A percentile compares a stretch with the other conserved stretches of the same genome.
These are phyloP conservation scores for Plestiodon gilberti DNA, from an alignment of 2,113 vertebrate genomes.

Conservation along the genomic window DNA sequence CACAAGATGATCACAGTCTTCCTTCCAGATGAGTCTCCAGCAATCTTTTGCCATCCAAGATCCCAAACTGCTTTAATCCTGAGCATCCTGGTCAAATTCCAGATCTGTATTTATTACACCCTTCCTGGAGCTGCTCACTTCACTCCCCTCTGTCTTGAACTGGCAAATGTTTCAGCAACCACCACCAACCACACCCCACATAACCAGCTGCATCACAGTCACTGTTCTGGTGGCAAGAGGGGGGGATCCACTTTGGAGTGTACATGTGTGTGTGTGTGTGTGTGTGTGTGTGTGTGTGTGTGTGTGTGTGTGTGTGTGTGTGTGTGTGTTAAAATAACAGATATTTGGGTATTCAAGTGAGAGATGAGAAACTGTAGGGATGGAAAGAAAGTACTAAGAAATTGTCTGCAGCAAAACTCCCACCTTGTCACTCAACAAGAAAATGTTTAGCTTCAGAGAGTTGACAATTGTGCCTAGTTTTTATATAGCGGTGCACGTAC, in stretches of 20 bases:
- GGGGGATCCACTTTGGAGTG: not conserved
- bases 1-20: not conserved
- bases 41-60: conserved; percentile 1
- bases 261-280: too few species aligned
- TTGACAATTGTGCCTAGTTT: not conserved
- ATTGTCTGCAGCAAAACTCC: not conserved
- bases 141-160: not conserved
- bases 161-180: not conserved
- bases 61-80: not conserved
- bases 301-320: not conserved
- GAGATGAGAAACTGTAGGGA: not conserved
- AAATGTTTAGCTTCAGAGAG: not conserved
- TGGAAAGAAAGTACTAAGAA: not conserved
- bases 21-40: not conserved
- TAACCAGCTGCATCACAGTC: not conserved
- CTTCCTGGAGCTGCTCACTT: not conserved
- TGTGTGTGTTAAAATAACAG: not conserved
- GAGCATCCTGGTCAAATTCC: not conserved
- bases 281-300: not conserved
- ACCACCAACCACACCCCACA: not conserved
- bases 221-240: not conserved
- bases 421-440: not conserved
- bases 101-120: not conserved
- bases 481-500: not conserved
- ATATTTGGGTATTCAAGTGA: not conserved